Conservation (phyloP, 2,888 invertebrate genomes). For the Mesorhabditis sp. region DNA sequence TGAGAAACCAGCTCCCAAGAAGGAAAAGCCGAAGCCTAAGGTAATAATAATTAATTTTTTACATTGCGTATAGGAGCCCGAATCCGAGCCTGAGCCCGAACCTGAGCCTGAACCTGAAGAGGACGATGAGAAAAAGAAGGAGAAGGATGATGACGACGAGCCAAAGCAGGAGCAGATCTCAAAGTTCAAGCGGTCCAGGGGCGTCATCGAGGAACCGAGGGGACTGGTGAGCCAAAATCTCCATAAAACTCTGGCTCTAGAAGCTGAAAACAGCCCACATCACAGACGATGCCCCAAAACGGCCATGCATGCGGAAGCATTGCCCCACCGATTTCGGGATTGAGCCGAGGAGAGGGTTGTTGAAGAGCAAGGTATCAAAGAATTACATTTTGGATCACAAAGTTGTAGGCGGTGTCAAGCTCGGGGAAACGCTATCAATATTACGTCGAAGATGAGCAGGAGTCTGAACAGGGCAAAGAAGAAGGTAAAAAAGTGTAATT, state of each 20-base stretch:
- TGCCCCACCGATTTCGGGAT: constrained; percentile 9
- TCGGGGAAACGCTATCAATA: constrained; percentile 1
- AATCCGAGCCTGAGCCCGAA: constrained; percentile 8
- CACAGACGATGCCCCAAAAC: neutral
- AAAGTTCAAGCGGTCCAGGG: neutral
- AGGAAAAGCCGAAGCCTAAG: constrained; percentile 17
- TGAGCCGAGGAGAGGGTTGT: constrained; percentile 2
- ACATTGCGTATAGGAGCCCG: neutral
- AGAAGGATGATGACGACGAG: constrained; percentile 3
- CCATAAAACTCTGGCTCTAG: constrained; percentile 11
- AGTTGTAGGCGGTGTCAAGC: neutral
- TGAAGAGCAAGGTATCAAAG: neutral
- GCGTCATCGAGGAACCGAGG: constrained; percentile 4
- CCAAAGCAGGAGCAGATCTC: constrained; percentile 8
- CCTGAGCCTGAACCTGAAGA: neutral
- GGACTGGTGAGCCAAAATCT: neutral
- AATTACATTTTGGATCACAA: neutral
- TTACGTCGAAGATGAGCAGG: constrained; percentile 8
- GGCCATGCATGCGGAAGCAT: constrained; percentile 12
- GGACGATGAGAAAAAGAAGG: neutral
- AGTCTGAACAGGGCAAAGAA: constrained; percentile 13
- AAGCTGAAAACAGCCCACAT: constrained; percentile 9
- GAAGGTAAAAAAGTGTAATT: constrained; percentile 8
- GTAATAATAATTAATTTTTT: constrained; percentile 11
- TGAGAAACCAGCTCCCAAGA: constrained; percentile 13